Percentiles rank a stretch among this genome's conserved stretches.
Evolutionary conservation across 2,888 invertebrate species (phyloP).

Genomic region (Conistra vaccinii): DNA sequence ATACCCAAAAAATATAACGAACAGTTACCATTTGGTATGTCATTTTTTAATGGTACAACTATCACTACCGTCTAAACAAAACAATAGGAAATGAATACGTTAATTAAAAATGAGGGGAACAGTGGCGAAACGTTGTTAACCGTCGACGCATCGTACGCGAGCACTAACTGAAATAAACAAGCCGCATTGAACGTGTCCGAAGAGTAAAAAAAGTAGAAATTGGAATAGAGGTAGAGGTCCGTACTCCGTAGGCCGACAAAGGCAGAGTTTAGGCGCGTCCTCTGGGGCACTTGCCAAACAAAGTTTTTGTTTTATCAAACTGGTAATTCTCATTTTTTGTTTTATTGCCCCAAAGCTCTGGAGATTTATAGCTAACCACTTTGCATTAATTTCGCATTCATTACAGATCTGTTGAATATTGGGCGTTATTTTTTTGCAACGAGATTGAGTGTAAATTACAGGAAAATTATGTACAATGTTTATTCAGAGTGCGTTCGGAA

Average conservation of each 20-base stretch:
- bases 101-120: slow-evolving; percentile 35
- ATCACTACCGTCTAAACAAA: slow-evolving; percentile 28
- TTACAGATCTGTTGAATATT: slow-evolving; percentile 85
- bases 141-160: slow-evolving; percentile 21
- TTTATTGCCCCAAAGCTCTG: slow-evolving; percentile 85
- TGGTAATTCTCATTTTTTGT: slow-evolving; percentile 89
- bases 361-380: slow-evolving; percentile 88
- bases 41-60: slow-evolving; percentile 29
- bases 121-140: slow-evolving; percentile 34
- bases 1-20: slow-evolving; percentile 11
- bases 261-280: slow-evolving; percentile 76
- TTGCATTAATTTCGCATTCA: slow-evolving; percentile 89
- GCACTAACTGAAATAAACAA: slow-evolving; percentile 64
- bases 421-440: slow-evolving; percentile 76
- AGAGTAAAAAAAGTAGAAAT: slow-evolving; percentile 75
- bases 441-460: slow-evolving; percentile 79
- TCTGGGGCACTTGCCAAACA: slow-evolving; percentile 85
- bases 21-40: slow-evolving; percentile 22
- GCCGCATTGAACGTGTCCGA: slow-evolving; percentile 67
- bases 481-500: slow-evolving; percentile 64
- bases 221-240: slow-evolving; percentile 74
- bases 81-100: slow-evolving; percentile 34
- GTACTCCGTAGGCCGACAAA: slow-evolving; percentile 66
- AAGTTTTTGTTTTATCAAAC: slow-evolving; percentile 89
- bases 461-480: slow-evolving; percentile 70